Base-by-base conservation (phyloP, 2,888 invertebrate genomes). In the Gasteruption jaculator region DNA sequence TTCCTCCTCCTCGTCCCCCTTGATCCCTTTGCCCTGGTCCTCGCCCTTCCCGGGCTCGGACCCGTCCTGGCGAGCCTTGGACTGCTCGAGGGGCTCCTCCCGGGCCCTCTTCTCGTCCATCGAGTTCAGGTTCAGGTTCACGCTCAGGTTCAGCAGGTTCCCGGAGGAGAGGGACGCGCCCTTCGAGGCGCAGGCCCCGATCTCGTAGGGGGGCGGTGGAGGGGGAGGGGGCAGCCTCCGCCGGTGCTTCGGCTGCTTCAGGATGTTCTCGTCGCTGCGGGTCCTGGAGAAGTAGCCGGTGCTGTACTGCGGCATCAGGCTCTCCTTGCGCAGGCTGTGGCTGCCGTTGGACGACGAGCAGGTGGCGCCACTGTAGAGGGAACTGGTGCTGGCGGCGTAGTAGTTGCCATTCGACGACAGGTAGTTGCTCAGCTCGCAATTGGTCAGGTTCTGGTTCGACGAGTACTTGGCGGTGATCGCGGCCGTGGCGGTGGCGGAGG, bases 181-280 rank as follows among this genome's bases (percentile, higher is more conserved):
- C 35, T 38, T 8, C 20, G 4, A 26, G 5, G 8, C 10, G 27
- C 37, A 38, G 47, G 68, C 72, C 65, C 71, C 72, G 46, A 70
- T 67, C 50, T 72, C 71, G 31, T 73, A 73, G 2, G 73, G 78
- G 2, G 78, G 76, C 5, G 78, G 79, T 15, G 79, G 79, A 26
- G 81, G 78, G 3, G 75, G 77, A 3, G 78, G 78, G 19, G 77
- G 77, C 44, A 76, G 54, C 44, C 78, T 71, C 42, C 76, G 73
- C 42, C 76, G 73, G 36, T 74, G 72, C 54, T 75, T 75, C 18
- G 74, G 71, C 15, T 68, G 73, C 4, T 83, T 86, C 49, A 89
- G 73, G 58, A 90, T 84, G 63, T 89, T 88, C 62, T 89, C 89
- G 63, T 89, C 86, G 38, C 89, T 88, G 62, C 84, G 80, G 4